These are phyloP conservation scores for Ageneiosus marmoratus DNA, from an alignment of 2,113 vertebrate species.

Conservation along the genomic window DNA sequence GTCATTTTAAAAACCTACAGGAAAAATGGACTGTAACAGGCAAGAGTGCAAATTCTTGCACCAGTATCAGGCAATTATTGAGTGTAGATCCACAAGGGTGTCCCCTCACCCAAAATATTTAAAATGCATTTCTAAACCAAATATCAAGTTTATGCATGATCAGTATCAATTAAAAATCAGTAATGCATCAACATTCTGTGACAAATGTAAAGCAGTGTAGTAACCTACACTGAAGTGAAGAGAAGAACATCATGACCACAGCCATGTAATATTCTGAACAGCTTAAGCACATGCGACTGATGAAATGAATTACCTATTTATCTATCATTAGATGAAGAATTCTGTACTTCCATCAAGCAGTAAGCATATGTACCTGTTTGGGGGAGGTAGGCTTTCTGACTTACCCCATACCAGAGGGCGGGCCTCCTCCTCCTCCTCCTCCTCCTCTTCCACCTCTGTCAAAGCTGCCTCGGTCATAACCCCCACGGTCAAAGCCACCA, in stretches of 20 bases:
- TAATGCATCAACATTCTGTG: not conserved
- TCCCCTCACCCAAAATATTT: not conserved
- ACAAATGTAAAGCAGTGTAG: not conserved
- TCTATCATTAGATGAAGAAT: constrained; percentile 3
- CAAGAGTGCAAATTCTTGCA: too few relatives aligned
- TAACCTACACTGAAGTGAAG: constrained; percentile 5
- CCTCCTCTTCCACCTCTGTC: too few relatives aligned
- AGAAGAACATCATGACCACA: not conserved
- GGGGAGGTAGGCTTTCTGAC: constrained; percentile 70
- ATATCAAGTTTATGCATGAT: not conserved
- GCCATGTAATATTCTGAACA: not conserved
- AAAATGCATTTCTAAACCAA: not conserved
- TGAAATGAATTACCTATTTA: not conserved
- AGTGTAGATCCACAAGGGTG: not conserved
- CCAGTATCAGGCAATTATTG: not conserved
- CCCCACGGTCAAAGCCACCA: constrained; percentile 67
- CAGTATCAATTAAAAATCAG: too few relatives aligned
- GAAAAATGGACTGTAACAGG: not conserved
- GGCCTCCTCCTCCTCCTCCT: constrained; percentile 70
- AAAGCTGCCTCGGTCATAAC: constrained; percentile 49
- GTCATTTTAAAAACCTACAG: not conserved
- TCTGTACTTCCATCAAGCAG: constrained; percentile 32
- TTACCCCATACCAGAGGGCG: constrained; percentile 79
- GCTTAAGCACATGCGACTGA: not conserved
- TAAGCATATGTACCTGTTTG: constrained; percentile 66